Evolutionary conservation across 2,113 vertebrate genomes (phyloP).

Genomic region (Rutilus rutilus): DNA sequence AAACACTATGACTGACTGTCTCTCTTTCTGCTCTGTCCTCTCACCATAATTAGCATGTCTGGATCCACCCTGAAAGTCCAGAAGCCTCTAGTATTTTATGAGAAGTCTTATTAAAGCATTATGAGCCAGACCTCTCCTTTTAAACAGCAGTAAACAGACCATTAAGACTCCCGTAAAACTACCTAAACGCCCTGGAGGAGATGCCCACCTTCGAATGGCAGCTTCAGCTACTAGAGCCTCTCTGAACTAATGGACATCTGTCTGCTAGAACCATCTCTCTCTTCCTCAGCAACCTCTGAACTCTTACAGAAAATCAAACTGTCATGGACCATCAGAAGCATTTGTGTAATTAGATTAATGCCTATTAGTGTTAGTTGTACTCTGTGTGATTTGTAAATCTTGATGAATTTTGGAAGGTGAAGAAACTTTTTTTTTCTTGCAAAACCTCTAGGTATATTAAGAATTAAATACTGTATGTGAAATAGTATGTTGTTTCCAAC

Average conservation of each 20-base stretch:
- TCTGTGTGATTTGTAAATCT: too few relatives aligned
- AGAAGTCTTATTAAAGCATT: constrained; percentile 58
- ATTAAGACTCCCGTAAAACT: constrained; percentile 46
- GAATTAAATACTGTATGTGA: background rate
- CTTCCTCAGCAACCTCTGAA: background rate
- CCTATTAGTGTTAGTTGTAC: background rate
- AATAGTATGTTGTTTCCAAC: background rate
- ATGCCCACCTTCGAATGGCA: background rate
- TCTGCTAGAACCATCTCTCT: constrained; percentile 1
- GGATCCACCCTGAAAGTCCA: constrained; percentile 48
- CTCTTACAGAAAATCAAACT: background rate
- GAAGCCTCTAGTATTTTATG: constrained; percentile 44
- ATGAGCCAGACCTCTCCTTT: constrained; percentile 57
- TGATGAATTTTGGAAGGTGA: background rate
- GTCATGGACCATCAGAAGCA: background rate
- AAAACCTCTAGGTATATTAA: background rate
- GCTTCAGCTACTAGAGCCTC: background rate
- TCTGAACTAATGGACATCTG: constrained; percentile 25
- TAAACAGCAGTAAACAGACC: constrained; percentile 54
- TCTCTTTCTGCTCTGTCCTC: background rate
- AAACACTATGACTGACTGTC: background rate
- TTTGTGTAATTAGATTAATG: background rate
- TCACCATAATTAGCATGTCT: constrained; percentile 63
- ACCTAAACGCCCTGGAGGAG: background rate
- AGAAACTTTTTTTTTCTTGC: background rate